Evolutionary conservation across 2,888 invertebrate genomes (phyloP), one percentile per base, ranked within the genome.

Genomic region (Hipparchia semele): DNA sequence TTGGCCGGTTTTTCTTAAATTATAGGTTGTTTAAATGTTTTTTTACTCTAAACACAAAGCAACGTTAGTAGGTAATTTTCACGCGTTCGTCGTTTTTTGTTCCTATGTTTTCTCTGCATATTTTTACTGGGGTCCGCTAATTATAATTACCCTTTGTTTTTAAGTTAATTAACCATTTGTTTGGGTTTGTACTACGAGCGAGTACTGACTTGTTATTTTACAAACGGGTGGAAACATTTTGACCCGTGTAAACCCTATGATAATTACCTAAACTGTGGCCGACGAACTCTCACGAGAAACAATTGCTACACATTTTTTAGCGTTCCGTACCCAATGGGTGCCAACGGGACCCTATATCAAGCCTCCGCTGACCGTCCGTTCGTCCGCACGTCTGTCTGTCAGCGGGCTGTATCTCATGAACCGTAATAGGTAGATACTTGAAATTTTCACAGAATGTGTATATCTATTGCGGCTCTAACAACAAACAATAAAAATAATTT

Each of bases 81-180:
- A 58, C 23, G 58, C 68, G 45, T 46, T 46, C 46, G 49, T 68
- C 46, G 58, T 58, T 68, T 68, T 68, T 68, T 53, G 49, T 68
- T 49, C 8, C 23, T 7, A 60, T 12, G 51, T 68, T 13, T 59
- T 59, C 59, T 23, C 12, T 46, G 6, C 68, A 39, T 68, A 60
- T 68, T 68, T 68, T 68, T 51, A 10, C 68, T 12, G 68, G 45
- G 68, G 51, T 59, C 23, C 68, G 60, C 59, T 68, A 68, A 68
- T 68, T 68, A 68, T 68, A 4, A 49, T 68, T 33, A 68, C 68
- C 68, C 68, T 68, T 68, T 68, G 68, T 68, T 68, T 68, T 60
- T 68, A 68, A 68, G 68, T 60, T 68, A 68, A 68, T 60, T 68
- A 60, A 68, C 58, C 68, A 58, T 68, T 68, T 68, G 68, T 68